Evolutionary conservation across 2,113 vertebrate species (phyloP), one percentile per base, ranked within the genome.

Genomic region (Scophthalmus maximus): DNA sequence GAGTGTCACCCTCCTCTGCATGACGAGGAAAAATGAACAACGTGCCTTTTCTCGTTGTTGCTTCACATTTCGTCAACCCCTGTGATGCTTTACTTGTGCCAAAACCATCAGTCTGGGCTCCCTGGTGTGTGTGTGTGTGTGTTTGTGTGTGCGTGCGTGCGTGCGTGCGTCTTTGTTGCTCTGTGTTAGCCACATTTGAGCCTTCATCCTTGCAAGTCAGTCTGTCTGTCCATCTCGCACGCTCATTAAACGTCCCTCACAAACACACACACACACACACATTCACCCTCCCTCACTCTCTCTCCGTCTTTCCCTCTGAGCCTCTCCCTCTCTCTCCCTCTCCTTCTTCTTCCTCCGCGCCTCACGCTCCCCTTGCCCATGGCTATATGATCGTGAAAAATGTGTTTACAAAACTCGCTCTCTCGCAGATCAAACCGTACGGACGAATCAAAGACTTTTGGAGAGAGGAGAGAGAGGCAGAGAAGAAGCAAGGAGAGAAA

Each of bases 341-440:
- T 83, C 66, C 86, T 89, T 75, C 88, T 92, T 90, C 85, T 91
- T 93, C 89, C 90, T 89, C 88, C 85, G 85, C 87, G 89, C 90
- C 84, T 90, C 88, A 84, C 91, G 91, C 91, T 93, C 91, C 93
- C 91, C 88, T 94, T 93, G 93, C 94, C 94, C 82, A 87, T 93
- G 93, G 94, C 93, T 93, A 94, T 93, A 93, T 94, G 93, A 92
- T 94, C 92, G 93, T 91, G 93, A 94, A 94, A 93, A 94, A 93
- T 94, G 94, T 94, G 94, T 94, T 94, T 94, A 94, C 94, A 94
- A 94, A 94, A 94, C 93, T 94, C 92, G 89, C 93, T 93, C 94
- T 92, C 91, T 90, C 89, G 47, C 92, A 94, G 93, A 94, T 94
- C 94, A 94, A 94, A 94, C 93, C 91, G 12, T 87, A 84, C 82